A percentile compares a stretch with the other conserved stretches of the same genome.
phyloP scores from a whole-genome alignment of 92 coral and sea anemone genomes.

The Parazoanthus swiftii region DNA sequence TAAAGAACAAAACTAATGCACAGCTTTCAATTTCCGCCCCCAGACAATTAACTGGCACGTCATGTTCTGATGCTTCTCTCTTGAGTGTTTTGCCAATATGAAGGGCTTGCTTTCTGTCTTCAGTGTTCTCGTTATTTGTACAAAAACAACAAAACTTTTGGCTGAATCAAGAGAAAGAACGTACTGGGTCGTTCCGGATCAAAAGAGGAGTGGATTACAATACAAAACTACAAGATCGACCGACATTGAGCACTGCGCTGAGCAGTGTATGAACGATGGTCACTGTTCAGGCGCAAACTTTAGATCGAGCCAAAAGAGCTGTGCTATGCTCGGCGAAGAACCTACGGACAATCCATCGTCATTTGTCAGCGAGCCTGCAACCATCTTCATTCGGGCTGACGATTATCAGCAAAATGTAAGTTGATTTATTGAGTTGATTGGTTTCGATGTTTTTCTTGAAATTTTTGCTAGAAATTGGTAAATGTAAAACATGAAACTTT shows the following conservation, averaged over 20 bases:
- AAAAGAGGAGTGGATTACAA: not conserved
- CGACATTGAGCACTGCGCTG: conserved; percentile 5
- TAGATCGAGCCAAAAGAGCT: conserved; percentile 2
- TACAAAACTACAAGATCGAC: not conserved
- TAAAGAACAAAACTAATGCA: too few species aligned
- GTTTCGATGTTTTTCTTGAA: not conserved
- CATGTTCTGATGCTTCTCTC: not conserved
- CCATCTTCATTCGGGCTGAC: not conserved
- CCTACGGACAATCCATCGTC: not conserved
- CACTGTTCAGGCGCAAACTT: conserved; percentile 16
- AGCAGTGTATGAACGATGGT: conserved; percentile 1
- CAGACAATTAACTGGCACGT: not conserved
- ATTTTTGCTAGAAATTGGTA: not conserved
- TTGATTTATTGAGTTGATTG: not conserved
- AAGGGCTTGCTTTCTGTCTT: not conserved
- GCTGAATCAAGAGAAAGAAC: conserved; percentile 19
- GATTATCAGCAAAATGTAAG: not conserved
- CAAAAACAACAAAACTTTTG: not conserved
- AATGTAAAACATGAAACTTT: too few species aligned
- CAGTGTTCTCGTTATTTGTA: not conserved
- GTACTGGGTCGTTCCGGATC: conserved; percentile 20
- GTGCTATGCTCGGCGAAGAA: conserved; percentile 10
- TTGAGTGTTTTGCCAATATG: not conserved
- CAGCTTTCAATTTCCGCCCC: not conserved
- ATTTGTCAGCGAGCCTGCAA: conserved; percentile 3